Conservation (phyloP, 2,113 vertebrate genomes). For the mouse (Mus musculus) region GRCm39 chr14:105491001-105491500, state of each 20-base stretch:
- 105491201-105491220: slow-evolving; percentile 34
- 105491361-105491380: slow-evolving; percentile 17
- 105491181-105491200: background rate
- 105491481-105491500: background rate
- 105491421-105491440: background rate
- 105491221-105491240: background rate
- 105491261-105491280: background rate
- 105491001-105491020: background rate
- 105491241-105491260: slow-evolving; percentile 28
- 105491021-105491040: background rate
- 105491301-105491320: background rate
- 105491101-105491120: slow-evolving; percentile 3
- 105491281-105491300: background rate
- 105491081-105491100: slow-evolving; percentile 36
- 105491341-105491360: slow-evolving; percentile 20
- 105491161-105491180: slow-evolving; percentile 15
- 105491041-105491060: background rate
- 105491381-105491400: background rate
- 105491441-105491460: slow-evolving; percentile 10
- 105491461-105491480: background rate
- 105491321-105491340: slow-evolving; percentile 20
- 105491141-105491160: slow-evolving; percentile 50
- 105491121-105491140: background rate
- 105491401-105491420: background rate
- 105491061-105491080: background rate